Evolutionary conservation across 2,113 vertebrate species (phyloP).

Genomic region (Anhinga anhinga): DNA sequence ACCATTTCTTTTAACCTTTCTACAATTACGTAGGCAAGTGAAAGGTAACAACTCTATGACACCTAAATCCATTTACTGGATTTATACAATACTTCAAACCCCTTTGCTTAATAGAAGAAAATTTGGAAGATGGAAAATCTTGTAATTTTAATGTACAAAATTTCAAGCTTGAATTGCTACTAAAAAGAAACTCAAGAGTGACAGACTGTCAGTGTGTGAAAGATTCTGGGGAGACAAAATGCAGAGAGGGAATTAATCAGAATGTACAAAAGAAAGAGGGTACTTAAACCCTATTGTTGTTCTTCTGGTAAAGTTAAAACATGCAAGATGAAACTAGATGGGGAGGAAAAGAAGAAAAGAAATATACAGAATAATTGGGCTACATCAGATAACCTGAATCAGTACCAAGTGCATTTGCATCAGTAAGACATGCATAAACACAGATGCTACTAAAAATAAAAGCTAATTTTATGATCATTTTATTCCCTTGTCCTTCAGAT

Average conservation of each 20-base stretch:
- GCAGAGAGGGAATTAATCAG: not conserved
- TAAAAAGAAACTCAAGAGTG: not conserved
- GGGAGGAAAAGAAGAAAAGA: not conserved
- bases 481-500: not conserved
- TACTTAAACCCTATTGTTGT: not conserved
- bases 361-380: not conserved
- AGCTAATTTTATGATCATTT: not conserved
- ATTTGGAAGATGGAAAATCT: not conserved
- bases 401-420: not conserved
- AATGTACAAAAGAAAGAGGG: not conserved
- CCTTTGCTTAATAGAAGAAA: not conserved
- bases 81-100: not conserved
- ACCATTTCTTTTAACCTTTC: not conserved
- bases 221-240: not conserved
- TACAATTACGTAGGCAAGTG: not conserved
- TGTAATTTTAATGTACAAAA: not conserved
- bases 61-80: not conserved
- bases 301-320: not conserved
- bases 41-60: not conserved
- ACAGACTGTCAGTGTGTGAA: not conserved
- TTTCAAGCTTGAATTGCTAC: not conserved
- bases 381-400: not conserved
- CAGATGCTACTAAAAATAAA: constrained; percentile 9
- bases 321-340: not conserved
- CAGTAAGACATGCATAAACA: not conserved